Conservation (phyloP, 64 coral and sea anemone genomes). For the Porites australiensis region DNA sequence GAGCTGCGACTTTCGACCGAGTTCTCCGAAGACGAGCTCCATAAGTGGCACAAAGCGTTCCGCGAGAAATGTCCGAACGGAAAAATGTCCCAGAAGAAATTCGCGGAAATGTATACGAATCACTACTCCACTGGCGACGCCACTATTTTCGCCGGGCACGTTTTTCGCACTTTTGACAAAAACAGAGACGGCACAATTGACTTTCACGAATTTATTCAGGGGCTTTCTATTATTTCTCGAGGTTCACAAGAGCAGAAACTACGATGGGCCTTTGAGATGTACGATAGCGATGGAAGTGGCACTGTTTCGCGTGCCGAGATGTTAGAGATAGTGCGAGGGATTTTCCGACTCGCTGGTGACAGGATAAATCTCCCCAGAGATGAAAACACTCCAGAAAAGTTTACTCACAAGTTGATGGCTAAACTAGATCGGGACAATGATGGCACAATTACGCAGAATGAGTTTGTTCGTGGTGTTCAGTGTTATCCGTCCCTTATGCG, state of each 20-base stretch:
- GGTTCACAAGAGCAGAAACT: conserved; percentile 86
- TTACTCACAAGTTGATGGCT: conserved; percentile 89
- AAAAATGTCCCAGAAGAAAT: conserved; percentile 91
- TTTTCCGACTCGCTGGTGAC: conserved; percentile 89
- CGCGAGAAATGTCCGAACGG: conserved; percentile 91
- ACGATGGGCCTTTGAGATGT: conserved; percentile 95
- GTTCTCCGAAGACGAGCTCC: conserved; percentile 83
- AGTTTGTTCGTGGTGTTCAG: conserved; percentile 84
- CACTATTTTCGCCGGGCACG: conserved; percentile 84
- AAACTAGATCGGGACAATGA: conserved; percentile 91
- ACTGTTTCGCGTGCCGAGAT: conserved; percentile 80
- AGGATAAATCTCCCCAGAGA: conserved; percentile 83
- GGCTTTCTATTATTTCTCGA: conserved; percentile 85
- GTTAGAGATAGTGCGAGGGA: conserved; percentile 88
- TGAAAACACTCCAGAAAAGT: conserved; percentile 93
- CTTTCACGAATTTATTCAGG: conserved; percentile 92
- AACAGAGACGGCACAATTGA: conserved; percentile 93
- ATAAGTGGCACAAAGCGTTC: conserved; percentile 87
- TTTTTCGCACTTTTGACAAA: conserved; percentile 95
- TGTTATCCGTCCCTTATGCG: conserved; percentile 95
- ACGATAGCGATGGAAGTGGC: conserved; percentile 86
- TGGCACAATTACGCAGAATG: conserved; percentile 85
- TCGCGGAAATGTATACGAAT: conserved; percentile 89
- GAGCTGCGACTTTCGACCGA: conserved; percentile 87
- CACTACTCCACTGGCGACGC: conserved; percentile 84